Evolutionary conservation across 2,888 invertebrate species (phyloP), one percentile per base, ranked within the genome.

Genomic region (Automeris io): DNA sequence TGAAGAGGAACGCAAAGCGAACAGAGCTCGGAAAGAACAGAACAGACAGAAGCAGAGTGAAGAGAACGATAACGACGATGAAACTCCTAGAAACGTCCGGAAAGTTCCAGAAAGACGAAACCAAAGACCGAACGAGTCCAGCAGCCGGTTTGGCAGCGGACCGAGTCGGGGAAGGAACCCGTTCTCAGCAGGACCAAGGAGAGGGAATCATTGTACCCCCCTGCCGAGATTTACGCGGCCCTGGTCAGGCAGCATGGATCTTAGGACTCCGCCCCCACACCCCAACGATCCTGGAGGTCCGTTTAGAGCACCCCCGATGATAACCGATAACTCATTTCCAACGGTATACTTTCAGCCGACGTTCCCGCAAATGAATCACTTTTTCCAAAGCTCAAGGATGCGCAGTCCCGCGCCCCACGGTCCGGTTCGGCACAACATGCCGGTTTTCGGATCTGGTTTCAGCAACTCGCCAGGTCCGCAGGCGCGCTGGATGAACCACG

Each of bases 1-100:
- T 65, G 97, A 97, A 58, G 90, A 92, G 42, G 97, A 97, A 61
- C 86, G 90, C 9, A 66, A 70, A 41, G 88, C 88, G 0, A 82
- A 78, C 38, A 66, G 62, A 38, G 69, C 79, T 2, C 52, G 77
- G 35, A 71, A 69, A 41, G 72, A 81, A 37, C 68, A 69, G 22
- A n/a, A n/a, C n/a, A 66, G 44, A 38, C 54, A 56, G 23, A 39
- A 41, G n/a, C 38, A 50, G 41, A 34, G 34, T 40, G 49, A 33
- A 6, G 64, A 67, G n/a, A 61, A 64, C 0, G 63, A 66, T n/a
- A 59, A 54, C 13, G 64, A 58, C 37, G 76, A 73, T 0, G 81
- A 77, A 39, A 67, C 75, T 8, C 75, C 78, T 3, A 70, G 63
- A 39, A 67, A 53, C 40, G 57, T 57, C 12, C 56, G 70, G 4